Evolutionary conservation across 1,140 invertebrate species (phyloP).

Genomic region (Drosophila pachea): DNA sequence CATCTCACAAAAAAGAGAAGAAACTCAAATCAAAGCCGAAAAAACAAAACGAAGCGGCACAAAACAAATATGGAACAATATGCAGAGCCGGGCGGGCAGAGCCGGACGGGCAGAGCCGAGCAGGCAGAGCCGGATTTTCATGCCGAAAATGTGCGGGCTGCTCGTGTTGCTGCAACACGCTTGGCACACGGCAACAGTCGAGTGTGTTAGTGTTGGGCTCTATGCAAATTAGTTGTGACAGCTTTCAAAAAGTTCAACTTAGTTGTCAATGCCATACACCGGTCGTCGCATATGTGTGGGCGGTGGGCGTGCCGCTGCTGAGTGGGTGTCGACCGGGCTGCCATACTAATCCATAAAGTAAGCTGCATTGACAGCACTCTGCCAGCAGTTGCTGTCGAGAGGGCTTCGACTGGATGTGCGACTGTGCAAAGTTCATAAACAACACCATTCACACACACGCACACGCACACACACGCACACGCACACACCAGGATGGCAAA

Average conservation of each 20-base stretch:
- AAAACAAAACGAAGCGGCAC: neutral
- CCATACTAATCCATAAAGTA: constrained; percentile 38
- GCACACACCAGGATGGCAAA: too few relatives aligned
- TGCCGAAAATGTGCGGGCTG: constrained; percentile 14
- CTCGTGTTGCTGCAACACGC: neutral
- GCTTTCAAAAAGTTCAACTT: constrained; percentile 72
- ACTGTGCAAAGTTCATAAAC: constrained; percentile 66
- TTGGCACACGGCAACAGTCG: neutral
- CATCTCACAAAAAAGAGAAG: neutral
- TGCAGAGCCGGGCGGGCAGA: neutral
- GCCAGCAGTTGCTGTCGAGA: constrained; percentile 9
- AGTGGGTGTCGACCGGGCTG: neutral
- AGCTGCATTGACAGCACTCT: constrained; percentile 29
- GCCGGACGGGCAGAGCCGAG: neutral
- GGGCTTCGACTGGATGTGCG: constrained; percentile 28
- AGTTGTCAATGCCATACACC: constrained; percentile 59
- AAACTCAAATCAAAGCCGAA: constrained; percentile 13
- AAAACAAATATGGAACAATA: constrained; percentile 23
- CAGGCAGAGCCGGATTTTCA: neutral
- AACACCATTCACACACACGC: constrained; percentile 16
- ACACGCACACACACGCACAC: neutral
- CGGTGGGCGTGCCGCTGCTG: neutral
- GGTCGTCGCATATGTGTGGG: too few relatives aligned
- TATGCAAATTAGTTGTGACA: constrained; percentile 77
- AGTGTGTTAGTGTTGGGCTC: constrained; percentile 5